Evolutionary conservation across 2,888 invertebrate species (phyloP).

Genomic region (Rhamphomyia laevipes): DNA sequence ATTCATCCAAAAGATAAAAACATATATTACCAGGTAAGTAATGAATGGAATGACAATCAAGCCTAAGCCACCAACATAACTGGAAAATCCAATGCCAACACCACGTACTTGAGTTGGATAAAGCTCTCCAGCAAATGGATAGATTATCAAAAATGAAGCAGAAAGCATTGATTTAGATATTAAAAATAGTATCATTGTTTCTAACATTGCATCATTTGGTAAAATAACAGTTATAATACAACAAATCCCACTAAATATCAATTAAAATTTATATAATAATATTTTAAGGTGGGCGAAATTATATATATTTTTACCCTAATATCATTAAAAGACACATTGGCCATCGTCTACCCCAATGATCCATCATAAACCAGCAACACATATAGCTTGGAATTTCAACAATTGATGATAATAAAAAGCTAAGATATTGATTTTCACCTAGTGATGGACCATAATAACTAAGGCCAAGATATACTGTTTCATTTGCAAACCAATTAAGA

Average conservation of each 20-base stretch:
- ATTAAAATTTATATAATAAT: not conserved
- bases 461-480: constrained; percentile 83
- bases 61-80: constrained; percentile 81
- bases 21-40: constrained; percentile 75
- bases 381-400: constrained; percentile 85
- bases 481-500: constrained; percentile 84
- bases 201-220: constrained; percentile 61
- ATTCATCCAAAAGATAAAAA: not conserved
- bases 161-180: constrained; percentile 82
- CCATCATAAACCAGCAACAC: constrained; percentile 80
- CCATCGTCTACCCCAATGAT: constrained; percentile 78
- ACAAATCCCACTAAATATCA: constrained; percentile 56
- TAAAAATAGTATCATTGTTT: constrained; percentile 63
- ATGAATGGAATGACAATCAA: constrained; percentile 83
- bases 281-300: not conserved
- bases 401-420: constrained; percentile 74
- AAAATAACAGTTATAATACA: constrained; percentile 76
- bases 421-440: constrained; percentile 77
- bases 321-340: constrained; percentile 78
- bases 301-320: constrained; percentile 53
- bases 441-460: constrained; percentile 85
- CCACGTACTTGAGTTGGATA: constrained; percentile 85
- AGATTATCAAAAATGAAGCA: constrained; percentile 82
- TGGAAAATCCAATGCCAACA: constrained; percentile 80
- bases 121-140: constrained; percentile 84